Evolutionary conservation across 2,888 invertebrate species (phyloP), one percentile per base, ranked within the genome.

Genomic region (Dastarcus helophoroides): DNA sequence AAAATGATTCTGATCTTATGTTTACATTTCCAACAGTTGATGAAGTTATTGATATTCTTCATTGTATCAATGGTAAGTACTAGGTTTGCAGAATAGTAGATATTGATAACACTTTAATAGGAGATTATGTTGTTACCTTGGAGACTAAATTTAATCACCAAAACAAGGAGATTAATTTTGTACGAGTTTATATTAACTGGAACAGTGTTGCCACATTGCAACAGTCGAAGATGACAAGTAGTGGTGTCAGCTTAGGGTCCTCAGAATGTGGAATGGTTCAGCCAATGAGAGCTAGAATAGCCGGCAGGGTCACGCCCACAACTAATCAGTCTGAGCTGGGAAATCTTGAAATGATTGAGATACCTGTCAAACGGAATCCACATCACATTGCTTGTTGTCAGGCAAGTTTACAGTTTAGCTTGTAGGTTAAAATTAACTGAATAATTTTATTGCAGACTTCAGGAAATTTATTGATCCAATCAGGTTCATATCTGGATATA

Each of bases 111-210:
- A 28, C 3, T 33, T 31, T 53, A 56, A 11, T 44, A 73, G 73
- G 71, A 21, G 72, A 78, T 48, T 80, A 75, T 53, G 68, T 79
- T 3, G 72, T 69, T 1, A 73, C 77, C 1, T 46, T 79, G 35
- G 79, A 79, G 56, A 66, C 66, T 13, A 73, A 72, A 52, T 60
- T 56, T 38, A 62, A 65, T 45, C 48, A 64, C 9, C 57, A 64
- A 42, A 64, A 56, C 45, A 61, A 51, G 14, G 58, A 58, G 32
- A 56, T 52, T 40, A 69, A 58, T 55, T 77, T 76, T 43, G 69
- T 73, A n/a, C 65, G 82, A 33, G 70, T 81, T 13, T 84, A 84
- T 51, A 71, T 80, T 3, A 79, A 82, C 51, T 83, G 83, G 76
- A 74, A 77, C 50, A 63, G 67, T 31, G 63, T 67, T 16, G 68